Evolutionary conservation across 2,113 vertebrate genomes (phyloP), one percentile per base, ranked within the genome.

Genomic region (Cacatua alba): DNA sequence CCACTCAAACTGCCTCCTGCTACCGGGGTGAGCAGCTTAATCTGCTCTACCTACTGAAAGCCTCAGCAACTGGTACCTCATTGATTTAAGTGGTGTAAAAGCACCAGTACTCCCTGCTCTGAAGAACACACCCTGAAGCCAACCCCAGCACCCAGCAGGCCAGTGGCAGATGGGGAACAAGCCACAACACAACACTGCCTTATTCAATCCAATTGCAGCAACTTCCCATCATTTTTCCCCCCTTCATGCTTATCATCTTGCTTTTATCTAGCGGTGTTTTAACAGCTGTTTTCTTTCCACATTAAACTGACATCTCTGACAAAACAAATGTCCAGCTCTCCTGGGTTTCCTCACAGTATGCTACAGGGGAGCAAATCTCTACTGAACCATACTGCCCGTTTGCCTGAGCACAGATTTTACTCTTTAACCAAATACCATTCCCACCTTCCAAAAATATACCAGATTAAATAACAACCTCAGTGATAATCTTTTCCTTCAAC

Each of bases 271-370:
- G 74, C 65, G 76, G 64, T 3, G 0, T 60, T 95, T 78, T 68
- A 95, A 88, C 83, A 93, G 83, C 57, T 72, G 74, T 82, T 96
- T 92, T 84, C 89, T 95, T 91, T 89, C 68, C 86, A 87, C 74
- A 52, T 87, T 79, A 85, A 95, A 65, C 23, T 11, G 2, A 84
- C 62, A 81, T 39, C 59, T 52, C 85, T 46, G 80, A 93, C 64
- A 90, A 82, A 85, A 71, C 14, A 70, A 82, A 65, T 8, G 19
- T 51, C 80, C 68, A 31, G 37, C 91, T 90, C 46, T 82, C 44
- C 49, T 31, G 28, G 43, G 67, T 93, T 89, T 74, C 63, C 5
- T 1, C 37, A 75, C 33, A 75, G 43, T 17, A 28, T 14, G 71
- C 51, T 81, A 29, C 21, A 79, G 37, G 60, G 46, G 15, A 88